These are phyloP conservation scores for Penaeus vannamei DNA, from an alignment of 1,140 invertebrate species.

Conservation along the genomic window DNA sequence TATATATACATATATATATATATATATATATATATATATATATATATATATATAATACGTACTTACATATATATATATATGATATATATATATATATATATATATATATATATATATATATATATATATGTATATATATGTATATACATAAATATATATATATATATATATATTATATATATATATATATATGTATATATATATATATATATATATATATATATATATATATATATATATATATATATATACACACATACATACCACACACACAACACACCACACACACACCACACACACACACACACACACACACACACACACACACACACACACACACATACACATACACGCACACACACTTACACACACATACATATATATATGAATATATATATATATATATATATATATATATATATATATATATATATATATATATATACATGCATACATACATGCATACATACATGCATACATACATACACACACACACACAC, in stretches of 20 bases:
- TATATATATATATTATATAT: conserved; percentile 32
- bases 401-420: conserved; percentile 16
- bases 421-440: conserved; percentile 16
- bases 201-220: conserved; percentile 39
- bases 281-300: too few species aligned
- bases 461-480: not conserved
- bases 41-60: not conserved
- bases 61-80: too few species aligned
- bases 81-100: too few species aligned
- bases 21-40: not conserved
- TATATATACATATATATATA: not conserved
- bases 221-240: not conserved
- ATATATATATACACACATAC: not conserved
- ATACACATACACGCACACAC: conserved; percentile 11
- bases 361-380: conserved; percentile 7
- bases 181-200: conserved; percentile 56
- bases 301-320: conserved; percentile 10
- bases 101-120: conserved; percentile 37
- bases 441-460: not conserved
- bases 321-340: conserved; percentile 11
- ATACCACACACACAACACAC: too few species aligned
- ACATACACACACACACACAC: not conserved
- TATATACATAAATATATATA: conserved; percentile 38
- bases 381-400: conserved; percentile 4
- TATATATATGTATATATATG: conserved; percentile 44